phyloP scores from a whole-genome alignment of 1,140 invertebrate genomes.

The Zophobas atratus region DNA sequence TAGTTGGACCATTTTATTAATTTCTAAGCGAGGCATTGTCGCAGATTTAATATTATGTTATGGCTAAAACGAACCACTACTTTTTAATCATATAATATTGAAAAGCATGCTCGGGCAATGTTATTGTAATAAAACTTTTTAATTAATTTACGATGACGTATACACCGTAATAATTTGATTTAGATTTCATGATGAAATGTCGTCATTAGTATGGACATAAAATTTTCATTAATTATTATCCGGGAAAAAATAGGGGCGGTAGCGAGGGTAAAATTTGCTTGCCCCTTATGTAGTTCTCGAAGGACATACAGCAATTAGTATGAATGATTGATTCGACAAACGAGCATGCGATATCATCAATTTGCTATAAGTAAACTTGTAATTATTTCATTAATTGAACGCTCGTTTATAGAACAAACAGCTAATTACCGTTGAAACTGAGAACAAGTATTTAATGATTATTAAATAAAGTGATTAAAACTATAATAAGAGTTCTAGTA shows the following conservation, averaged over 20 bases:
- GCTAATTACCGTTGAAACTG: slow-evolving; percentile 47
- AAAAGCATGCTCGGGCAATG: no score
- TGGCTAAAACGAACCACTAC: no score
- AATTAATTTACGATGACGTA: background rate
- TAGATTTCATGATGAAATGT: background rate
- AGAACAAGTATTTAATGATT: slow-evolving; percentile 41
- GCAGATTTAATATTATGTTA: no score
- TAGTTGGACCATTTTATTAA: slow-evolving; percentile 5
- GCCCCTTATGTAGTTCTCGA: slow-evolving; percentile 12
- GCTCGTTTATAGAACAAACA: slow-evolving; percentile 53
- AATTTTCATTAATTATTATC: slow-evolving; percentile 29
- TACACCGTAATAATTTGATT: slow-evolving; percentile 3
- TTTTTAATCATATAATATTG: no score
- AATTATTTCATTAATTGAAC: slow-evolving; percentile 56
- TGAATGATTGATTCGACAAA: slow-evolving; percentile 48
- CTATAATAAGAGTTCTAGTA: slow-evolving; percentile 24
- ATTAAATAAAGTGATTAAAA: slow-evolving; percentile 43
- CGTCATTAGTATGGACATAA: background rate
- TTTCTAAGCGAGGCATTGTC: background rate
- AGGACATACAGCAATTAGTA: slow-evolving; percentile 49
- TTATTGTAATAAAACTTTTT: no score
- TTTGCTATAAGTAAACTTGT: slow-evolving; percentile 50
- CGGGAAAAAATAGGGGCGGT: slow-evolving; percentile 23
- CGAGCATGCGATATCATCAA: slow-evolving; percentile 45
- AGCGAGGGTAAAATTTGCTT: slow-evolving; percentile 16